A percentile compares a stretch with the other conserved stretches of the same genome.
Evolutionary conservation across 2,888 invertebrate genomes (phyloP).

Genomic region (Phania funesta): DNA sequence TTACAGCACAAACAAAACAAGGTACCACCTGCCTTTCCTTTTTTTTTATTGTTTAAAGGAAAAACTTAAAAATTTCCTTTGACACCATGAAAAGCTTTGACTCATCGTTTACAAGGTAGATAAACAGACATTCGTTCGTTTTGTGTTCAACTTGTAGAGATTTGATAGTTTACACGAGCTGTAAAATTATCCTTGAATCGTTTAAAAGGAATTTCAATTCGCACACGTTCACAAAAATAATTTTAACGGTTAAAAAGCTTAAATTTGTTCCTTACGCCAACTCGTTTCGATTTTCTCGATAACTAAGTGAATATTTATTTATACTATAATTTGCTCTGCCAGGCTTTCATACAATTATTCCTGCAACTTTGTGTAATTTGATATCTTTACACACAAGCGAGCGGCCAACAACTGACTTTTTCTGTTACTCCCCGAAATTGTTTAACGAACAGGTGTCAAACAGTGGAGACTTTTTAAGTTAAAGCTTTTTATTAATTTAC

Average conservation of each 20-base stretch:
- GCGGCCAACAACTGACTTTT: slow-evolving; percentile 61
- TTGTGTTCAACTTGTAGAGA: not conserved
- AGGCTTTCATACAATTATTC: not conserved
- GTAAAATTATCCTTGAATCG: slow-evolving; percentile 26
- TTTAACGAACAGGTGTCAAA: slow-evolving; percentile 50
- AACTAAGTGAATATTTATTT: not conserved
- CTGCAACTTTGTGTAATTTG: not conserved
- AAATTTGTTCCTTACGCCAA: too few species aligned
- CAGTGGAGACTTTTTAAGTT: not conserved
- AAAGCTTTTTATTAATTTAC: slow-evolving; percentile 43
- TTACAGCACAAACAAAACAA: not conserved
- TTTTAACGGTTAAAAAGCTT: slow-evolving; percentile 49
- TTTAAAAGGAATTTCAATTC: slow-evolving; percentile 21
- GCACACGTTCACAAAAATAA: not conserved
- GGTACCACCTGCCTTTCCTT: not conserved
- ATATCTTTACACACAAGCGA: slow-evolving; percentile 48
- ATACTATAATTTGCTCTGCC: slow-evolving; percentile 30
- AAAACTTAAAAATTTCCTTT: slow-evolving; percentile 30
- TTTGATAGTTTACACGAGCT: not conserved
- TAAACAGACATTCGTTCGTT: not conserved
- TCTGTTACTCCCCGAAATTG: not conserved
- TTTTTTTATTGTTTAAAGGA: not conserved
- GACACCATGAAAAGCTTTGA: slow-evolving; percentile 36
- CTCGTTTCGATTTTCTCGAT: too few species aligned
- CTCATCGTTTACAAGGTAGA: not conserved